Conservation (phyloP, 2,888 invertebrate genomes). For the Sarcophaga carnaria region DNA sequence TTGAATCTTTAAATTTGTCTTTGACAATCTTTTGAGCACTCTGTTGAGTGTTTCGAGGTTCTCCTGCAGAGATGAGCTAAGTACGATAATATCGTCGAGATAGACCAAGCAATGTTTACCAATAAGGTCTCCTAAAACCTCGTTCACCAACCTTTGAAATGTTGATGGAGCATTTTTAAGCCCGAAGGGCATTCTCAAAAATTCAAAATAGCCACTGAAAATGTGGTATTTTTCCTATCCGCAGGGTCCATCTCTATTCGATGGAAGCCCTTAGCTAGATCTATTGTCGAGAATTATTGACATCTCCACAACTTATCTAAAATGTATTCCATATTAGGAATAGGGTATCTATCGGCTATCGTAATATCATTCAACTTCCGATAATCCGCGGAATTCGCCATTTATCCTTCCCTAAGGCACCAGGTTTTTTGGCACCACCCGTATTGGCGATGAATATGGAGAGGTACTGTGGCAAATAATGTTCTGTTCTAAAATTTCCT, state of each 20-base stretch:
- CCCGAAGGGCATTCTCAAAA: no score
- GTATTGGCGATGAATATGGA: constrained; percentile 53
- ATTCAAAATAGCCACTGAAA: no score
- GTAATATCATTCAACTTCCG: constrained; percentile 46
- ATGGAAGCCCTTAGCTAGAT: constrained; percentile 63
- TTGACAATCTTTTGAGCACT: not conserved
- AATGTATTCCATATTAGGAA: constrained; percentile 58
- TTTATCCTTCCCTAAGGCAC: no score
- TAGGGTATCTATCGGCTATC: constrained; percentile 42
- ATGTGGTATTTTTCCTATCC: constrained; percentile 24
- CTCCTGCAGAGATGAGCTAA: constrained; percentile 60
- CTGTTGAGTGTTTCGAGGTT: constrained; percentile 46
- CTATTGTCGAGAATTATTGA: constrained; percentile 58
- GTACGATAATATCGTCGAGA: constrained; percentile 28
- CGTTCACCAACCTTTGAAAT: constrained; percentile 19
- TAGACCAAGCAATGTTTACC: not conserved
- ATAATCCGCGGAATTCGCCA: no score
- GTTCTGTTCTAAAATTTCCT: constrained; percentile 8
- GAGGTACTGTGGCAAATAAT: constrained; percentile 47
- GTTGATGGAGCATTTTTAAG: constrained; percentile 3
- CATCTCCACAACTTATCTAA: constrained; percentile 57
- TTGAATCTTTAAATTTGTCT: constrained; percentile 60
- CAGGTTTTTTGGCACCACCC: constrained; percentile 29
- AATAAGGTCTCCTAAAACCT: not conserved
- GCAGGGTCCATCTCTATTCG: constrained; percentile 69